A percentile compares a stretch with the other conserved stretches of the same genome.
Evolutionary conservation across 2,113 vertebrate species (phyloP).

Genomic region (Hymenochirus boettgeri): DNA sequence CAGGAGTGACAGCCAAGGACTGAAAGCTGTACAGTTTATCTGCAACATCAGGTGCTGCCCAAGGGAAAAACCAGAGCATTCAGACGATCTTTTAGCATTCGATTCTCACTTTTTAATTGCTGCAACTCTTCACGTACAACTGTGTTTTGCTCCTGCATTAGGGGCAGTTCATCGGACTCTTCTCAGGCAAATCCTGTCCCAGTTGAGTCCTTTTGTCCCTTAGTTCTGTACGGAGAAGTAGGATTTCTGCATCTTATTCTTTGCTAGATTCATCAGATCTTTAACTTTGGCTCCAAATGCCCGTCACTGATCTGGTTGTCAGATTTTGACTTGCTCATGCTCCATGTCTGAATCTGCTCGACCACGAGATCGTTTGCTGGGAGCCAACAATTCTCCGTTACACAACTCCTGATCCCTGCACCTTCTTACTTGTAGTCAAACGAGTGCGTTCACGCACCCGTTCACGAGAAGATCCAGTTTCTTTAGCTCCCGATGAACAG

Average conservation of each 20-base stretch:
- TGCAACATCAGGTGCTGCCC: constrained; percentile 82
- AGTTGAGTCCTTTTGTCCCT: constrained; percentile 84
- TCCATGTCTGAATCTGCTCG: constrained; percentile 70
- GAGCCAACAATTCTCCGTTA: constrained; percentile 47
- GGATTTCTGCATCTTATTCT: constrained; percentile 86
- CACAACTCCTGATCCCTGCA: constrained; percentile 64
- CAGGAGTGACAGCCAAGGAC: constrained; percentile 71
- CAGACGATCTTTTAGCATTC: constrained; percentile 89
- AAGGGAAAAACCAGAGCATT: constrained; percentile 90
- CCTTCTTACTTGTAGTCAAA: constrained; percentile 72
- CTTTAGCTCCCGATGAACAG: constrained; percentile 73
- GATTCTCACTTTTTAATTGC: constrained; percentile 88
- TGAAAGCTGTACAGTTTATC: constrained; percentile 83
- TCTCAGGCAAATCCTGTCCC: constrained; percentile 64
- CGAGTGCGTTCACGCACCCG: constrained; percentile 77
- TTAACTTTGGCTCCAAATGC: constrained; percentile 87
- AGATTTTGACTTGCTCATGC: constrained; percentile 92
- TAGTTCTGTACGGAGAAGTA: constrained; percentile 79
- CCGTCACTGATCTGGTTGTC: constrained; percentile 89
- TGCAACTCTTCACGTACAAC: constrained; percentile 85
- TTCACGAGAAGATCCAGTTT: constrained; percentile 76
- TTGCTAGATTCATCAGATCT: constrained; percentile 80
- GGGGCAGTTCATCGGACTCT: constrained; percentile 82
- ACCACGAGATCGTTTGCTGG: constrained; percentile 76
- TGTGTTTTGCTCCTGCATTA: constrained; percentile 86